Base-by-base conservation (phyloP, 2,113 vertebrate species). In the Cyanoliseus patagonus region DNA sequence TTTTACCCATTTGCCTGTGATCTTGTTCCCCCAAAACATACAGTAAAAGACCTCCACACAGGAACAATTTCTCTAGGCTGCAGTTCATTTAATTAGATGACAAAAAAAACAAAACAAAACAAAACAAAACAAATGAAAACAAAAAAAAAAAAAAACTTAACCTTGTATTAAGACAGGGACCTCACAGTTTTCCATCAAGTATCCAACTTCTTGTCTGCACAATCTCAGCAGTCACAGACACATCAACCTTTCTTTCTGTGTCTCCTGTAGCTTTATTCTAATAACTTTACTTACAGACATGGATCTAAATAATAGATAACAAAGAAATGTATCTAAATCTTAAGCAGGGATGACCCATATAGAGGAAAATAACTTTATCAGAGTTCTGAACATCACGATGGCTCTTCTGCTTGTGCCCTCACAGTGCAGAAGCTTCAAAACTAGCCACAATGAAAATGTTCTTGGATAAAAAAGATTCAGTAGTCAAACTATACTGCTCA, bases 161-260 rank as follows among this genome's bases (percentile, higher is more conserved):
- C 12, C 13, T 85, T 17, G 2, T 24, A 37, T 23, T 76, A 39
- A 15, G 11, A 69, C 4, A 72, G 9, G 19, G 6, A 79, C 5
- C 6, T 72, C 39, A 28, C 7, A 33, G 7, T 75, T 88, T 91
- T 81, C 39, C 28, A 61, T 15, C 7, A 69, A 7, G 6, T 27
- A 42, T 18, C 19, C 19, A 69, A 18, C 3, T 41, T 44, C 22
- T 49, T 20, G 3, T 55, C 42, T 67, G 39, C 13, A 41, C 28
- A 53, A 12, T 24, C 42, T 75, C 62, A 84, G n/a, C 25, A 41
- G 14, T 25, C 27, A 33, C 10, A 69, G 33, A 47, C 13, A 19
- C 3, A 37, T 6, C 51, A 9, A 0, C 1, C 7, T 1, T 8
- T 81, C 11, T 84, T 62, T 63, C 41, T 39, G 42, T 1, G 3